Conservation (phyloP, 2,113 vertebrate species). For the Ovis canadensis region DNA sequence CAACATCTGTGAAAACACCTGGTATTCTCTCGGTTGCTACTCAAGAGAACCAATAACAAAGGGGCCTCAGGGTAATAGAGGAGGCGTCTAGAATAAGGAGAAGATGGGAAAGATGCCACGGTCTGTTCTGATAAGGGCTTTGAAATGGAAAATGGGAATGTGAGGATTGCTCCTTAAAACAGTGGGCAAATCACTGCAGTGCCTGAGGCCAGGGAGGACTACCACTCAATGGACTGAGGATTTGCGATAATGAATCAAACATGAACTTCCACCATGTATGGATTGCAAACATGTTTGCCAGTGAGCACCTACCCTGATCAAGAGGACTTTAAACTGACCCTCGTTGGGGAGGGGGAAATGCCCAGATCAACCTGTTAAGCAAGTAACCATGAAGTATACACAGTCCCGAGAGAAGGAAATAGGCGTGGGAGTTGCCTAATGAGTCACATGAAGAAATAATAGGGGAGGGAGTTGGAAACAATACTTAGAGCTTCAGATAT, state of each 20-base stretch:
- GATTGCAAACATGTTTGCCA: background rate
- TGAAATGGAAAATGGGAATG: background rate
- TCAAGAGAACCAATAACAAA: background rate
- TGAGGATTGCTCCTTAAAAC: background rate
- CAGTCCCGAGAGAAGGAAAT: background rate
- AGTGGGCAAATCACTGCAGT: background rate
- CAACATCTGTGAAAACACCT: background rate
- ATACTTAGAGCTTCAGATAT: background rate
- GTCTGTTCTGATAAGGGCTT: background rate
- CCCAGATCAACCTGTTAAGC: conserved; percentile 18
- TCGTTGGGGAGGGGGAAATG: background rate
- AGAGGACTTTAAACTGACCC: background rate
- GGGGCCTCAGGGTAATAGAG: background rate
- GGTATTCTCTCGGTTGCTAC: background rate
- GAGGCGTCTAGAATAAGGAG: background rate
- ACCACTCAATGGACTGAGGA: background rate
- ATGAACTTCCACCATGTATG: background rate
- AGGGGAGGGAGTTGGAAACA: background rate
- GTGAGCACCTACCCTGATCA: background rate
- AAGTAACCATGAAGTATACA: background rate
- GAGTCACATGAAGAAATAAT: conserved; percentile 45
- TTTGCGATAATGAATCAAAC: background rate
- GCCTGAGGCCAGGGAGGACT: background rate
- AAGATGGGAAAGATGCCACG: background rate
- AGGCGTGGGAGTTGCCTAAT: background rate